Conservation (phyloP, 64 coral and sea anemone genomes). For the Montipora sp. region DNA sequence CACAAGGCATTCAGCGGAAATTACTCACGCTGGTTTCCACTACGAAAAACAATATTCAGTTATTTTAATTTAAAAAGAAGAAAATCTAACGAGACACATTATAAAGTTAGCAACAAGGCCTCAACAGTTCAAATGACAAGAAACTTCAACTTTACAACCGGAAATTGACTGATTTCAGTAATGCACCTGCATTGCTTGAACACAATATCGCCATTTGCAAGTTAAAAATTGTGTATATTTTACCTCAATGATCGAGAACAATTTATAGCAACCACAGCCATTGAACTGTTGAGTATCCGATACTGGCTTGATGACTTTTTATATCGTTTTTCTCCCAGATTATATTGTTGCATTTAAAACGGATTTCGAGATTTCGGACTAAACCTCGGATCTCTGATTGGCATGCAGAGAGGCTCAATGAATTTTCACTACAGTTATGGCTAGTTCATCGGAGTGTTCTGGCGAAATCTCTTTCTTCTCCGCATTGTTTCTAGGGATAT, state of each 20-base stretch:
- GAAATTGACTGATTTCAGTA: neutral
- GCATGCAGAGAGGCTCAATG: neutral
- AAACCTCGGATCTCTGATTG: too few relatives aligned
- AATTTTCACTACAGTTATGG: neutral
- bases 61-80: neutral
- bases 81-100: neutral
- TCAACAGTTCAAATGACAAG: neutral
- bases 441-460: neutral
- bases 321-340: neutral
- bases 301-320: neutral
- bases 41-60: neutral
- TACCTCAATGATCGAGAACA: neutral
- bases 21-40: neutral
- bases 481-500: neutral
- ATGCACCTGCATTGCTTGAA: neutral
- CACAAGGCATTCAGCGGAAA: neutral
- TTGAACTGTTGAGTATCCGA: neutral
- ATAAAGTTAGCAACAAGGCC: neutral
- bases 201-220: neutral
- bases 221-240: neutral
- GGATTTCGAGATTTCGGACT: neutral
- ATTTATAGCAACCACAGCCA: neutral
- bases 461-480: constrained; percentile 24
- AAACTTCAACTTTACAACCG: neutral
- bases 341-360: neutral